phyloP scores from a whole-genome alignment of 2,113 vertebrate genomes.

The Rhinolophus sinicus region DNA sequence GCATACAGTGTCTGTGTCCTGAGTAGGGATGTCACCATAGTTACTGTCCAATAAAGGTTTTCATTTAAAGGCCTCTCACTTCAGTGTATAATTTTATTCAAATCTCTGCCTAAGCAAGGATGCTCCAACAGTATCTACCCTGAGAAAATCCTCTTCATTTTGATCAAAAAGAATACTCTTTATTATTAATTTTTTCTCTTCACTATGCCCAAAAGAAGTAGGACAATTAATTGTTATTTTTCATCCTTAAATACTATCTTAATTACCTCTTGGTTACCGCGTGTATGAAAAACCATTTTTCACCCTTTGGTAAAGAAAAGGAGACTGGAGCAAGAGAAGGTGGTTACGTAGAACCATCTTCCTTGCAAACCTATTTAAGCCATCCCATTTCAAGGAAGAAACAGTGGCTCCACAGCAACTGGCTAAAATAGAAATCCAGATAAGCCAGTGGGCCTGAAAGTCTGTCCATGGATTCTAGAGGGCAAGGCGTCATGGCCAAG shows the following conservation, averaged over 20 bases:
- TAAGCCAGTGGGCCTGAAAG: background rate
- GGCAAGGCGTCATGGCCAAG: background rate
- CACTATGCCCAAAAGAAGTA: background rate
- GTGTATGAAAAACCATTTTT: background rate
- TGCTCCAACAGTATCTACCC: background rate
- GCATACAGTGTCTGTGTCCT: background rate
- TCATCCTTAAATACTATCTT: background rate
- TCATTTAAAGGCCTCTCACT: background rate
- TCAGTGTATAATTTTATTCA: background rate
- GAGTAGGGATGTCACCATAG: constrained; percentile 12
- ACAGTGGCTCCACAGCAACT: background rate
- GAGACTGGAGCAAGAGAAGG: no score
- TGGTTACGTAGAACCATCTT: background rate
- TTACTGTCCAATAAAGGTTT: constrained; percentile 5
- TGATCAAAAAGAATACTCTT: background rate
- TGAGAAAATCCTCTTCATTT: background rate
- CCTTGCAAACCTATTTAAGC: no score
- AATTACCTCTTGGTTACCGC: background rate
- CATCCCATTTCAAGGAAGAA: background rate
- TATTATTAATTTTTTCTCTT: background rate
- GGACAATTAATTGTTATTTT: background rate
- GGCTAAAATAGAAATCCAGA: background rate
- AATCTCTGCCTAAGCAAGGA: background rate
- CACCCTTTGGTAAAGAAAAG: background rate
- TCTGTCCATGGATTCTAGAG: background rate